Percentiles rank a stretch among this genome's conserved stretches.
phyloP scores from a whole-genome alignment of 2,797 vertebrate genomes.

The Aphelocoma californica region DNA sequence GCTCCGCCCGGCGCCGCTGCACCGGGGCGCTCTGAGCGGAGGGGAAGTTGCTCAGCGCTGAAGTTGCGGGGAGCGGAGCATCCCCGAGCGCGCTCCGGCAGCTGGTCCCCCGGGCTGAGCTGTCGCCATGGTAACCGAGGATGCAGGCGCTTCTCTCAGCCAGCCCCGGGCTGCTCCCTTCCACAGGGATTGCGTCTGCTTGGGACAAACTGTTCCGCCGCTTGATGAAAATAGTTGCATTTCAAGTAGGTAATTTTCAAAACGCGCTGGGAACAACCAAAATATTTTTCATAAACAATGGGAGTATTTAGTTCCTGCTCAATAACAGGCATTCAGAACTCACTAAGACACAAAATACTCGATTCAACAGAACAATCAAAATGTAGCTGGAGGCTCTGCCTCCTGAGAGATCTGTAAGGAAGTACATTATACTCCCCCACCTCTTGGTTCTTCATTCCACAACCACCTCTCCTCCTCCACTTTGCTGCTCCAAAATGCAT shows the following conservation, averaged over 20 bases:
- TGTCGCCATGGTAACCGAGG: slow-evolving; percentile 86
- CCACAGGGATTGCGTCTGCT: slow-evolving; percentile 41
- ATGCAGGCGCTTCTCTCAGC: slow-evolving; percentile 70
- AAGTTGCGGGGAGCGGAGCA: slow-evolving; percentile 65
- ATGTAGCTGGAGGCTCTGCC: slow-evolving; percentile 19
- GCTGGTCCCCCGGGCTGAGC: slow-evolving; percentile 77
- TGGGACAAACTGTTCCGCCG: slow-evolving; percentile 60
- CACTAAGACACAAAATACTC: neutral
- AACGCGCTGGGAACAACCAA: neutral
- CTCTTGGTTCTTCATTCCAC: slow-evolving; percentile 44
- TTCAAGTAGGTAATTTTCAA: slow-evolving; percentile 55
- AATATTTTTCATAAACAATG: slow-evolving; percentile 38
- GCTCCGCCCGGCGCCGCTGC: neutral
- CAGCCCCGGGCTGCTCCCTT: slow-evolving; percentile 55
- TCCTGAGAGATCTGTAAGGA: slow-evolving; percentile 14
- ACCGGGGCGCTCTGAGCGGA: neutral
- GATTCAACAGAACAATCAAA: slow-evolving; percentile 27
- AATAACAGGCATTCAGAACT: slow-evolving; percentile 14
- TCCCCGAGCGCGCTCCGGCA: slow-evolving; percentile 67
- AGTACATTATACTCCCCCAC: slow-evolving; percentile 57
- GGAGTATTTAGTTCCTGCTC: neutral
- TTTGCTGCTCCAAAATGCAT: slow-evolving; percentile 39
- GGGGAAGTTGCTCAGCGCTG: slow-evolving; percentile 22
- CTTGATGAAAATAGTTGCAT: slow-evolving; percentile 44
- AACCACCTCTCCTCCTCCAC: slow-evolving; percentile 52